A percentile compares a stretch with the other conserved stretches of the same genome.
Conservation (phyloP, 2,888 invertebrate genomes). For the Loripinus fragilis region DNA sequence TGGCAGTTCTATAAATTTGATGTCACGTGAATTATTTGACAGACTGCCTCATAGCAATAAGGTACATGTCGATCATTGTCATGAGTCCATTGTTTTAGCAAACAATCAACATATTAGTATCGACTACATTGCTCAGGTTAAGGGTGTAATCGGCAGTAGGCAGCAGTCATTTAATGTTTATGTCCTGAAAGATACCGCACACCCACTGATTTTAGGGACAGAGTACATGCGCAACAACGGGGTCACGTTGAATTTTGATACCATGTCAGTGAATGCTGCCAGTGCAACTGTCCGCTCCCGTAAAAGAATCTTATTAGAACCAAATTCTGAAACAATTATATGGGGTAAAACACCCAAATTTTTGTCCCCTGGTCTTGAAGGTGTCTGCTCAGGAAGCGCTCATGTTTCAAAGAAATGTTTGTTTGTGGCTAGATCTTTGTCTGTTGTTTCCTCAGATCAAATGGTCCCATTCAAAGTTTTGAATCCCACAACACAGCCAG, state of each 20-base stretch:
- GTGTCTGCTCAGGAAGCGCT: not conserved
- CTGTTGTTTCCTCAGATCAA: not conserved
- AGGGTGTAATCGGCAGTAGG: not conserved
- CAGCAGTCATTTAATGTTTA: constrained; percentile 7
- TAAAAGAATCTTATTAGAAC: not conserved
- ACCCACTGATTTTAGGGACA: constrained; percentile 13
- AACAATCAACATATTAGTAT: constrained; percentile 8
- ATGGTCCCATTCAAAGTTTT: constrained; percentile 1
- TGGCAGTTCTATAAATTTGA: constrained; percentile 17
- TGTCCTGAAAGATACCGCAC: not conserved
- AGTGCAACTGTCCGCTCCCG: not conserved
- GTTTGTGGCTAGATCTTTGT: not conserved
- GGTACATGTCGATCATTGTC: not conserved
- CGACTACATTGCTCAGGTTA: not conserved
- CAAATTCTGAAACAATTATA: constrained; percentile 9
- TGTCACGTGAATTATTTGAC: constrained; percentile 4
- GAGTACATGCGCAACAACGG: not conserved
- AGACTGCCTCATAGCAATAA: not conserved
- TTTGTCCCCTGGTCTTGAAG: not conserved
- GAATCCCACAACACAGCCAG: not conserved
- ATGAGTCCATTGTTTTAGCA: not conserved
- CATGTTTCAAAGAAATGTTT: constrained; percentile 1
- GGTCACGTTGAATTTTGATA: constrained; percentile 5
- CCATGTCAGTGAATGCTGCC: not conserved
- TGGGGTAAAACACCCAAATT: constrained; percentile 13